Conservation (phyloP, 2,113 vertebrate species). For the Lagopus leucura region DNA sequence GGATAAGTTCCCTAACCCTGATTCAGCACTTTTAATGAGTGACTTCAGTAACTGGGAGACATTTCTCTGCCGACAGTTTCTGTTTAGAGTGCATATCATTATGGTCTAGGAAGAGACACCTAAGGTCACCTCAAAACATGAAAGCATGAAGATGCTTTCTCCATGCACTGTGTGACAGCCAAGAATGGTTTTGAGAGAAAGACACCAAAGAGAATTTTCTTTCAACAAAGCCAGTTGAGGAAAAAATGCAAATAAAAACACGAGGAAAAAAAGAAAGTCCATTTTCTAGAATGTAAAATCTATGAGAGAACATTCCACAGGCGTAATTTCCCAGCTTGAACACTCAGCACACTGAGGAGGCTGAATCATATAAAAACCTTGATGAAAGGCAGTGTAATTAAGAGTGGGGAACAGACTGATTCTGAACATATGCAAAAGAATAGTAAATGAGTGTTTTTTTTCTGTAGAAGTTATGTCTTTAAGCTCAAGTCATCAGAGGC, state of each 20-base stretch:
- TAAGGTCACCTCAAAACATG: not conserved
- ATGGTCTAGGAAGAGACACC: accelerated
- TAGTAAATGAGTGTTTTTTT: not conserved
- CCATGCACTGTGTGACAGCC: not conserved
- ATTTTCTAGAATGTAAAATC: not conserved
- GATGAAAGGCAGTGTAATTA: not conserved
- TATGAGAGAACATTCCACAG: not conserved
- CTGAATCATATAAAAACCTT: not conserved
- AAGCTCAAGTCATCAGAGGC: not conserved
- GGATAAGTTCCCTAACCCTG: not conserved
- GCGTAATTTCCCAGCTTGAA: not conserved
- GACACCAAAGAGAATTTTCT: not conserved
- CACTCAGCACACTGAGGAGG: not conserved
- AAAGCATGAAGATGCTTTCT: not conserved
- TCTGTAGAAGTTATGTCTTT: not conserved
- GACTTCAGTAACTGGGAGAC: not conserved
- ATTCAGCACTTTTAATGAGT: not conserved
- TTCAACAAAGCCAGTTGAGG: not conserved
- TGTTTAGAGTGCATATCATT: accelerated
- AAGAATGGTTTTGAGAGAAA: not conserved
- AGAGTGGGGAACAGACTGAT: not conserved
- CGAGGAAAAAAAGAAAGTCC: not conserved
- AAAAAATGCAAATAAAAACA: not conserved
- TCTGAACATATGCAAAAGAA: not conserved
- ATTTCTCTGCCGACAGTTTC: not conserved